Evolutionary conservation across 2,888 invertebrate species (phyloP), one percentile per base, ranked within the genome.

Genomic region (Tridacna gigas): DNA sequence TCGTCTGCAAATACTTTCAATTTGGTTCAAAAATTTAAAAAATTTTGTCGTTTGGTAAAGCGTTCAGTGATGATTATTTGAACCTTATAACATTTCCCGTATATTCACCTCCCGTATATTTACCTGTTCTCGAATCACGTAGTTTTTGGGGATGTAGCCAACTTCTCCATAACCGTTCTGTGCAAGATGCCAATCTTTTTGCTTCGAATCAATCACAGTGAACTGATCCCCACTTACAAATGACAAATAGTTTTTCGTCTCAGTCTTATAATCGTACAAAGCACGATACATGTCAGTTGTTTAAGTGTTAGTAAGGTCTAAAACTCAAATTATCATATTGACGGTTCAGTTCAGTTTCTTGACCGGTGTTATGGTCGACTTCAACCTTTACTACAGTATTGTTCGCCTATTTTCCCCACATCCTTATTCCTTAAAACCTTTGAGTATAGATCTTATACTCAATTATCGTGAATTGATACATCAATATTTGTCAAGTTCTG

Each of bases 131-230:
- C 88, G 88, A 11, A 77, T 84, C 22, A 92, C 89, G 78, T 92
- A 92, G 77, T 89, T 92, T 74, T 86, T 86, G 12, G 93, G 92
- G 60, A 93, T 90, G 74, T 89, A 91, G 48, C 93, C 93, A 75
- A 92, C 83, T 77, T 92, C 88, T 25, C 93, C 93, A 80, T 90
- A 88, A 37, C 93, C 93, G 88, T 93, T 93, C 76, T 93, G 91
- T n/a, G 90, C 92, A 9, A 89, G 79, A 56, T 88, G 86, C 93
- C 93, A 93, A 67, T 92, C 91, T 7, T 88, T 88, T 47, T 88
- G 85, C 11, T 88, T 82, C 37, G 83, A 86, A 61, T 91, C 90
- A 13, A 93, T 51, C 11, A 91, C 79, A 9, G 92, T 92, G 79
- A 93, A 93, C 37, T 89, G 89, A 56, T 93, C 93, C 7, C 90